Base-by-base conservation (phyloP, 2,113 vertebrate genomes). In the Ciconia boyciana region DNA sequence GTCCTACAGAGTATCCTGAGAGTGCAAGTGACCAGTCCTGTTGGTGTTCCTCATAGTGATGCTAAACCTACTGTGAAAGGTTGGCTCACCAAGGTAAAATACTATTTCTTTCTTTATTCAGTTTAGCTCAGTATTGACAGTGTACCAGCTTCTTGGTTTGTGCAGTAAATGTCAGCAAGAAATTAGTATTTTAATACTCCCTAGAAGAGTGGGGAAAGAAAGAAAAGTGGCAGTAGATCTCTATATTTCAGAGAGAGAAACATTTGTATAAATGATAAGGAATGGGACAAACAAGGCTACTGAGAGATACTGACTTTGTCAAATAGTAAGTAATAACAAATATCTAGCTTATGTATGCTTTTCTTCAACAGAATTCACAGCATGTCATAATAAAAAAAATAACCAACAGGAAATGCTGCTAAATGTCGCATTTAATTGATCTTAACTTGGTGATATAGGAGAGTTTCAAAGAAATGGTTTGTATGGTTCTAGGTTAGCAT, bases 41-140 rank as follows among this genome's bases (percentile, higher is more conserved):
- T 97, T 1, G 87, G 98, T 41, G 71, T 98, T 32, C 95, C 98
- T 96, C 98, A 98, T 39, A 98, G 94, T 68, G 77, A 97, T 15
- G 95, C 96, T 70, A 99, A 99, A 96, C 98, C 99, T 70, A 98
- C 97, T 12, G 98, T 98, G 85, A 98, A 98, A 96, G 99, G 99
- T 31, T 99, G 99, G 99, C 98, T 99, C 16, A 99, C 99, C 26
- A 99, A 99, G 98, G 99, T 99, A 82, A 97, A 74, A 75, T 55
- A 60, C 6, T 28, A 26, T 46, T 74, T 80, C 34, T n/a, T 65
- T 5, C 19, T 81, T 82, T 9, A 28, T 72, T 94, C 62, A 32
- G 11, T 65, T 87, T 57, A 51, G 9, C 20, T 78, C 21, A 28
- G 22, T 60, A 44, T 44, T 80, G 69, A 72, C 48, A 60, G 25